phyloP scores from a whole-genome alignment of 2,113 vertebrate species.

The Crotophaga sulcirostris region DNA sequence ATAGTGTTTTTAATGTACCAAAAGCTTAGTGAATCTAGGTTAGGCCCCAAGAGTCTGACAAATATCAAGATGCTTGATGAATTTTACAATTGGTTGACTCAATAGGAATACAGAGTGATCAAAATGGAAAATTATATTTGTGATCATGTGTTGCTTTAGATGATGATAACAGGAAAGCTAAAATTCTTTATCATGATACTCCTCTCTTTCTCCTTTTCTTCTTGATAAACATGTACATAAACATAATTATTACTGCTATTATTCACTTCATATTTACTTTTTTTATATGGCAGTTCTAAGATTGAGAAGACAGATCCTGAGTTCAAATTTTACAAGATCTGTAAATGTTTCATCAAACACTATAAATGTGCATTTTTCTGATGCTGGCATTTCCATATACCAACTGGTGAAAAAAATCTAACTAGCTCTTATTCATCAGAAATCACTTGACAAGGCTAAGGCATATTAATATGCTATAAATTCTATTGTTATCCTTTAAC shows the following conservation, averaged over 20 bases:
- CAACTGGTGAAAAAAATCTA: not conserved
- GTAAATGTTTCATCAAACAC: not conserved
- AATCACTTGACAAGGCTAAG: not conserved
- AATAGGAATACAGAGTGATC: not conserved
- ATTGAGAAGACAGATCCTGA: not conserved
- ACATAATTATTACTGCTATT: not conserved
- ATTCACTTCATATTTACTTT: not conserved
- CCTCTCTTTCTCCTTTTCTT: not conserved
- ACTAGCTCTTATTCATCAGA: not conserved
- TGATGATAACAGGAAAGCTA: not conserved
- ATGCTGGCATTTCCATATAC: not conserved
- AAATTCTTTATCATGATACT: not conserved
- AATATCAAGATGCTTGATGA: not conserved
- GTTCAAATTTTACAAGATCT: not conserved
- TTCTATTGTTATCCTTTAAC: not conserved
- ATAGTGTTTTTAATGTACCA: not conserved
- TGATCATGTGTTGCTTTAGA: not conserved
- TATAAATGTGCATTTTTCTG: not conserved
- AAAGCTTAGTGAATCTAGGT: not conserved
- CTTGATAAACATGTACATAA: not conserved
- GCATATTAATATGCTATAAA: not conserved
- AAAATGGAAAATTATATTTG: not conserved
- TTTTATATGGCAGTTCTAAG: not conserved
- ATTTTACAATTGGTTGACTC: not conserved
- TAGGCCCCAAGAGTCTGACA: not conserved